Conservation (phyloP, 2,888 invertebrate species). For the Oithona nana region DNA sequence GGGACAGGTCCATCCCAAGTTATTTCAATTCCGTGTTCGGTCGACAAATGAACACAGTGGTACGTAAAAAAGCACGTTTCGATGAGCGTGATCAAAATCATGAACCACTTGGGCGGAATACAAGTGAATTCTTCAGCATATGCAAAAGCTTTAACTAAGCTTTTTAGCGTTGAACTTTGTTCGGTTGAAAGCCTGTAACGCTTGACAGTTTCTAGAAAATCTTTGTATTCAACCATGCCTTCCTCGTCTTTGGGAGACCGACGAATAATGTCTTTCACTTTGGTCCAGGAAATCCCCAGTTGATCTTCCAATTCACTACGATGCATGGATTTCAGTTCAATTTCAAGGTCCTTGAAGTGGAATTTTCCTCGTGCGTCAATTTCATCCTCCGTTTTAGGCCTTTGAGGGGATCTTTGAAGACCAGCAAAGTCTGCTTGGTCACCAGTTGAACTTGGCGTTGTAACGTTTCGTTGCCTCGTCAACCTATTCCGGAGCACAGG, state of each 20-base stretch:
- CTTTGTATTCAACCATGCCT: not conserved
- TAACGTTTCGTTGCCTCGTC: not conserved
- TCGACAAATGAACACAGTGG: conserved; percentile 17
- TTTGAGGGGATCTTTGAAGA: not conserved
- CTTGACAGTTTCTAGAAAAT: conserved; percentile 1
- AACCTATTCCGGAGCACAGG: not conserved
- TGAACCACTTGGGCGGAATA: conserved; percentile 4
- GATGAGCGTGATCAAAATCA: conserved; percentile 5
- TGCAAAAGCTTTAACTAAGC: conserved; percentile 8
- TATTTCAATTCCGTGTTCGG: conserved; percentile 7
- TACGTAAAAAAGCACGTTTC: conserved; percentile 2
- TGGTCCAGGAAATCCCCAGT: not conserved
- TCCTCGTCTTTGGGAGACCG: conserved; percentile 4
- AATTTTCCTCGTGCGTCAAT: conserved; percentile 7
- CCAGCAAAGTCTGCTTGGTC: not conserved
- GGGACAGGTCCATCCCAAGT: conserved; percentile 19
- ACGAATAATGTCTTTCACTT: not conserved
- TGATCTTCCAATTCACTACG: not conserved
- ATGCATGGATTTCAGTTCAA: not conserved
- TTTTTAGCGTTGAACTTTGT: not conserved
- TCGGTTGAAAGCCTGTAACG: conserved; percentile 6
- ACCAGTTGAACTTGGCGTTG: not conserved
- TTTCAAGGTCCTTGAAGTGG: not conserved
- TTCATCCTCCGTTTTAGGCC: not conserved
- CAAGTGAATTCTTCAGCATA: conserved; percentile 11